Base-by-base conservation (phyloP, 2,797 vertebrate genomes). In the Myripristis jacobus region DNA sequence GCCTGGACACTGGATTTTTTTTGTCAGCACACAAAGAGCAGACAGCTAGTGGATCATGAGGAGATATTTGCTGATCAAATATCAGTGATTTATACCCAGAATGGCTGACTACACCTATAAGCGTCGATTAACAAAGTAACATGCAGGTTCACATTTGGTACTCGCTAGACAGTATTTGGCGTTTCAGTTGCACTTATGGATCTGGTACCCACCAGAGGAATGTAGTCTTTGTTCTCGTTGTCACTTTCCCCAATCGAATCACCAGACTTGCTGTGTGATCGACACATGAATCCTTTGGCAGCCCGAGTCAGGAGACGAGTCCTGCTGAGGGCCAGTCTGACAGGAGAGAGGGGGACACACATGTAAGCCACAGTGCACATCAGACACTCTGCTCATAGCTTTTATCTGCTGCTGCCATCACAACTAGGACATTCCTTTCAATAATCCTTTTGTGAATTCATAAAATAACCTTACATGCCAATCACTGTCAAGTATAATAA, bases 201-300 rank as follows among this genome's bases (percentile, higher is more conserved):
- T 63, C 24, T 46, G 61, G 38, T 43, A 65, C 96, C 91, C 80
- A 99, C 98, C 95, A 99, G 91, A 0, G 96, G 96, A 66, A 98
- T 87, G 88, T 99, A 99, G 92, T 98, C 95, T 11, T 91, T 89
- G 87, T 88, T 98, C 85, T 96, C 95, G 3, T 73, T 94, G 63
- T 96, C 95, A 0, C 73, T 92, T 41, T 95, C 96, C 0, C 90
- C 88, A 15, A 87, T 66, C 0, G 93, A 83, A 69, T 96, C 95
- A 0, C 92, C 93, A 0, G 84, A 87, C 92, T 94, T 97, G 92
- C 89, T 91, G 29, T 94, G 90, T 0, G 95, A 89, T 70, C 96
- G 95, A 66, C 89, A 93, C 94, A 98, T 96, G 88, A 99, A 97
- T n/a, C 96, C 96, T 82, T 92, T 96, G 71, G 97, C 95, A 0